Base-by-base conservation (phyloP, 2,888 invertebrate species). In the Heliconius cydno region DNA sequence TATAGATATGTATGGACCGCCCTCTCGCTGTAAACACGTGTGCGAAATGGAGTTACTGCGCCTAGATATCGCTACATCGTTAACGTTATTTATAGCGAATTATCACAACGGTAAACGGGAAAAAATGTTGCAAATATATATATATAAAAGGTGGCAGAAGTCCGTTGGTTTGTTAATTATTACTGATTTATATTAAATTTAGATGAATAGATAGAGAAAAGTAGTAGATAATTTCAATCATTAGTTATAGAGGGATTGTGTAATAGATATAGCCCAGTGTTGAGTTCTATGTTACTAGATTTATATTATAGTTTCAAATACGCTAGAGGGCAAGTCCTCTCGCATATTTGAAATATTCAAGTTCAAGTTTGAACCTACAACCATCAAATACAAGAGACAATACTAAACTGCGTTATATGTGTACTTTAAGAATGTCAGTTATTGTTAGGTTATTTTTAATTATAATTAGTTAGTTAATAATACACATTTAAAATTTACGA, bases 11-110 rank as follows among this genome's bases (percentile, higher is more conserved):
- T 28, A 75, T 63, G 60, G n/a, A 41, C 60, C 57, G 15, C 66
- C 73, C 78, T 66, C 78, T 52, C 34, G 66, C n/a, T 72, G 65
- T 66, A 72, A 73, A 72, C 78, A 78, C 78, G 78, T 78, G 78
- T 72, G 72, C 78, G 52, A 72, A 73, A 78, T 78, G 72, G 72
- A 78, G 38, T 72, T 66, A 72, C 78, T 78, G 65, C 66, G 78
- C 63, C 72, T 78, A 78, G 66, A 73, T 72, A 73, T 78, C 78
- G 78, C 41, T 75, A 66, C 78, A 57, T 72, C 72, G 72, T 66
- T 65, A 73, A 65, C 65, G 25, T 52, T 66, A 72, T 78, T 78
- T 71, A 73, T 71, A 72, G 38, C 34, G 63, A 73, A 78, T 72
- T 66, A 46, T 78, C 71, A n/a, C 63, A 25, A 30, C 57, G 57